Conservation (phyloP, 2,797 vertebrate species). For the Podarcis lilfordi region DNA sequence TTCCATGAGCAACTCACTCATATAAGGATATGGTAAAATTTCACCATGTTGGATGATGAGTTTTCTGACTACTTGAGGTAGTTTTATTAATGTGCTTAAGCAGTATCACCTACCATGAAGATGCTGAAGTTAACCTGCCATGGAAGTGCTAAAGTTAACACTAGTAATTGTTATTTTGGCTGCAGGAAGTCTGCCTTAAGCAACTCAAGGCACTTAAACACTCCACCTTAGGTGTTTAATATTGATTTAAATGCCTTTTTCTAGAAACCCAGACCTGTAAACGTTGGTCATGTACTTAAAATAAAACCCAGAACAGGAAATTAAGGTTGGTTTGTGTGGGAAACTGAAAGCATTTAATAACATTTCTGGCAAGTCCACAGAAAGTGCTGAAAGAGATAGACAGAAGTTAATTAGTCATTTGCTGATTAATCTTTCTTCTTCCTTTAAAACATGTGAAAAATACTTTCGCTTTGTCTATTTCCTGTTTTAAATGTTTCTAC, state of each 20-base stretch:
- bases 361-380: conserved; percentile 14
- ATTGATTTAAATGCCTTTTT: not conserved
- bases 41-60: not conserved
- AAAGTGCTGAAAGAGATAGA: conserved; percentile 38
- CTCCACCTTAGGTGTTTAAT: not conserved
- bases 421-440: conserved; percentile 29
- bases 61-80: not conserved
- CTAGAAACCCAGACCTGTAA: conserved; percentile 11
- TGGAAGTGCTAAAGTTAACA: not conserved
- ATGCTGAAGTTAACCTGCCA: too few relatives aligned
- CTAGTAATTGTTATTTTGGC: not conserved
- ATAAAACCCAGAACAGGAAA: conserved; percentile 1
- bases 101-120: not conserved
- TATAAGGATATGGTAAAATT: not conserved
- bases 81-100: not conserved
- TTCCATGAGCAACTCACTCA: not conserved
- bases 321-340: conserved; percentile 32
- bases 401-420: conserved; percentile 34
- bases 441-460: conserved; percentile 8
- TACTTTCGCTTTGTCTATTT: conserved; percentile 19
- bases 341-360: conserved; percentile 57
- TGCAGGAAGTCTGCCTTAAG: not conserved
- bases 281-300: conserved; percentile 34
- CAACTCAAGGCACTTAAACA: not conserved
- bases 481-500: not conserved